These are phyloP conservation scores for Zosterops borbonicus DNA, from an alignment of 2,113 vertebrate species.

Conservation along the genomic window DNA sequence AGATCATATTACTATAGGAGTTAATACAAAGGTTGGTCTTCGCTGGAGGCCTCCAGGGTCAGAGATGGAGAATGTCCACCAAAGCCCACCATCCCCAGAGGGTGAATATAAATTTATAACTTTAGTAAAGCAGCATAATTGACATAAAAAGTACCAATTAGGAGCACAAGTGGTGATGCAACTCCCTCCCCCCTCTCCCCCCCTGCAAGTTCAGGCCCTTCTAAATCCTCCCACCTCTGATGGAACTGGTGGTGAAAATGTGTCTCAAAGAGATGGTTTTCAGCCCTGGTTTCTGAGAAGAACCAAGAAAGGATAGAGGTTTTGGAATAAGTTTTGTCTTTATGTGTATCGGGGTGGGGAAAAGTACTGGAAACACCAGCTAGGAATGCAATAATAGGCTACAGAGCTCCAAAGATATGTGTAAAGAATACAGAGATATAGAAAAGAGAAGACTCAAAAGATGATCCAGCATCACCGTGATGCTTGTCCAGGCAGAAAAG, in stretches of 20 bases:
- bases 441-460: background rate
- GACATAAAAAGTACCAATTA: too few species aligned
- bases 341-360: too few species aligned
- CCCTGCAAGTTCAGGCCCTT: background rate
- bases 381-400: background rate
- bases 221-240: background rate
- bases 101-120: too few species aligned
- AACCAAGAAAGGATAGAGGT: background rate
- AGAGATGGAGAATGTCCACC: too few species aligned
- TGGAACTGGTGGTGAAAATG: background rate
- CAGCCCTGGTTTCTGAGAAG: background rate
- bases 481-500: background rate
- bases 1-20: too few species aligned
- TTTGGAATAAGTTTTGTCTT: background rate
- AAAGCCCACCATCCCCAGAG: too few species aligned
- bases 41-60: background rate
- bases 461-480: fast-evolving
- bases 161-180: background rate
- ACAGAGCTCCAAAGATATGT: background rate
- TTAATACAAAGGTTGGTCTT: background rate
- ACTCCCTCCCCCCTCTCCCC: background rate
- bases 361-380: background rate
- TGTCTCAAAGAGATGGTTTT: background rate
- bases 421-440: background rate
- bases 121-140: too few species aligned